A percentile compares a stretch with the other conserved stretches of the same genome.
Conservation (phyloP, 2,888 invertebrate species). For the Xestoiulus laeticollis region DNA sequence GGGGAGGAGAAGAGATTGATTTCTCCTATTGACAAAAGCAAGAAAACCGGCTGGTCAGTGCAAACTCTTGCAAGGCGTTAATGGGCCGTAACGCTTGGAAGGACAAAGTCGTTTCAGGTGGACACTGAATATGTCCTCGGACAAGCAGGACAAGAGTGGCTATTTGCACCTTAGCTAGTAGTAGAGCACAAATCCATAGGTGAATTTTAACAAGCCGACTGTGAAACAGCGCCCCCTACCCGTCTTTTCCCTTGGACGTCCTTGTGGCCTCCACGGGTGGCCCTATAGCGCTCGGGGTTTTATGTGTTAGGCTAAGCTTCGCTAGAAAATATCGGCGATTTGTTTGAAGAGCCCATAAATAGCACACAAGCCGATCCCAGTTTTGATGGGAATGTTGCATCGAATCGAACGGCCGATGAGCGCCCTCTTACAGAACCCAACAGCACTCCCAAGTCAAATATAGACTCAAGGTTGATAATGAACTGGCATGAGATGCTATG, state of each 20-base stretch:
- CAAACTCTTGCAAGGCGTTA: neutral
- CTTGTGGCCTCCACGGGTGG: neutral
- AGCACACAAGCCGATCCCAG: neutral
- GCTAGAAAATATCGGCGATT: neutral
- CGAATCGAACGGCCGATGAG: neutral
- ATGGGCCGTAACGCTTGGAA: neutral
- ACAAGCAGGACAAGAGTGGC: no score
- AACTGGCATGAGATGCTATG: neutral
- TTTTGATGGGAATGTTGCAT: neutral
- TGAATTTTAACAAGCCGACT: neutral
- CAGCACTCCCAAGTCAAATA: neutral
- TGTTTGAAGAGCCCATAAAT: conserved; percentile 8
- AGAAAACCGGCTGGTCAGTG: neutral
- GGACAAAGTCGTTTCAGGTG: neutral
- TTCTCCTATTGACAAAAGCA: no score
- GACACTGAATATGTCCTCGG: neutral
- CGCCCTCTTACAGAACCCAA: neutral
- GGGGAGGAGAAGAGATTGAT: no score
- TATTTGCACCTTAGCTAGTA: no score
- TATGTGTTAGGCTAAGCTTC: neutral
- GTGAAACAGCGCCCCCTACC: conserved; percentile 6
- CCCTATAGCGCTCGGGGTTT: neutral
- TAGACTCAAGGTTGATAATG: neutral
- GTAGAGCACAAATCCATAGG: neutral
- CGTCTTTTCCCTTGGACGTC: neutral